Evolutionary conservation across 2,888 invertebrate species (phyloP).

Genomic region (Lepidonotus clava): DNA sequence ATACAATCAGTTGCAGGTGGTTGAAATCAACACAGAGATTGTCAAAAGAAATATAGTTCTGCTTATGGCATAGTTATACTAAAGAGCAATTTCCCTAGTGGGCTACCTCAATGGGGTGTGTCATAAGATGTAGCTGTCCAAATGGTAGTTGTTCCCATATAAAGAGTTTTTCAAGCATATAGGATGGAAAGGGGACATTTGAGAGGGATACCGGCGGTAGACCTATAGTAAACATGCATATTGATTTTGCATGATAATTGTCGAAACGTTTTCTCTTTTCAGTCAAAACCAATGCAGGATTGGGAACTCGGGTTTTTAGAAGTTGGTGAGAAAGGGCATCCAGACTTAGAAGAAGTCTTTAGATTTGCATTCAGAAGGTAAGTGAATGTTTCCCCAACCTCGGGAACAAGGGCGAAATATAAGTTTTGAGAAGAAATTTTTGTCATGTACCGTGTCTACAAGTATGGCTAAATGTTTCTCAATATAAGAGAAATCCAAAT

Average conservation of each 20-base stretch:
- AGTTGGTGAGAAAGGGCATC: slow-evolving; percentile 26
- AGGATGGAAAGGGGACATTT: not conserved
- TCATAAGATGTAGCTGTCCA: not conserved
- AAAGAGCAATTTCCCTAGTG: too few species aligned
- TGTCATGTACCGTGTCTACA: not conserved
- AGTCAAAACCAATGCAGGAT: not conserved
- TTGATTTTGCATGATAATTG: not conserved
- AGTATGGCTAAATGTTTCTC: not conserved
- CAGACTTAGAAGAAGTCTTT: not conserved
- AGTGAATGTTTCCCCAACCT: not conserved
- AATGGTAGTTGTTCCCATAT: not conserved
- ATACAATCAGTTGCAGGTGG: too few species aligned
- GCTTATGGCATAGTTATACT: too few species aligned
- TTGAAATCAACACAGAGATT: too few species aligned
- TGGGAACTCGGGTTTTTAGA: slow-evolving; percentile 44
- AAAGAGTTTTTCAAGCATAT: not conserved
- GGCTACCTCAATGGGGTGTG: too few species aligned
- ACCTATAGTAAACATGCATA: not conserved
- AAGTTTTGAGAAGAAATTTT: not conserved
- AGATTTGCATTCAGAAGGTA: slow-evolving; percentile 46
- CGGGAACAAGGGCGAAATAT: not conserved
- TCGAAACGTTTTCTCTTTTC: not conserved
- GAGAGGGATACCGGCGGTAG: not conserved
- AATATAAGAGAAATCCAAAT: not conserved
- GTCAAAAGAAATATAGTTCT: too few species aligned